Base-by-base conservation (phyloP, 1,140 invertebrate species). In the Ephestia elutella region DNA sequence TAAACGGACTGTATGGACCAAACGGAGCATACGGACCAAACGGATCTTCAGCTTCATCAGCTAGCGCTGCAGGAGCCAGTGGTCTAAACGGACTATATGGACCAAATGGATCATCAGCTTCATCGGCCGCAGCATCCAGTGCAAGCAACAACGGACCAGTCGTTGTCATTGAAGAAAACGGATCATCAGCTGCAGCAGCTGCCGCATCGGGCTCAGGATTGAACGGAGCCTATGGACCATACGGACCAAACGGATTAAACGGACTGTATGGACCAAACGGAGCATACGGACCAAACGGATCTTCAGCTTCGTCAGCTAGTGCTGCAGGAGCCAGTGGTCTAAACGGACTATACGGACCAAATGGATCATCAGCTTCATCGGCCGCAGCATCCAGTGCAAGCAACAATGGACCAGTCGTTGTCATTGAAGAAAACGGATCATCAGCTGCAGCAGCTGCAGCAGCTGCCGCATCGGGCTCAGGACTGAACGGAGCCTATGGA, bases 1-100 rank as follows among this genome's bases (percentile, higher is more conserved):
- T 30, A 57, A 2, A 35, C 4, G 59, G 53, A 55, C 48, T 48
- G 21, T 7, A 17, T 13, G 59, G 59, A 38, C 30, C 49, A 50
- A 2, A 50, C 7, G 57, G 57, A 59, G 18, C 38, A 50, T 0
- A 25, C 4, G 58, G 58, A 60, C 7, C 7, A 44, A 15, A 15
- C 15, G 35, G 11, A 44, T 44, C 35, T 2, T 13, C 35, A 44
- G 35, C 21, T 25, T 25, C 21, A 25, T 25, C 21, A 25, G 21
- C 48, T 17, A n/a, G 48, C 18, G 13, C 48, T 49, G 13, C 15
- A 49, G 48, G 48, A 49, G 15, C 18, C 2, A n/a, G 48, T 17
- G 48, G 48, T 11, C n/a, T n/a, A n/a, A 49, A 5, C 48, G 48
- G 48, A 49, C 21, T 7, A 25, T 2, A 3, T 25, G 21, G 7